These are phyloP conservation scores for Drosophila melanica DNA, from an alignment of 1,140 invertebrate species.

Conservation along the genomic window DNA sequence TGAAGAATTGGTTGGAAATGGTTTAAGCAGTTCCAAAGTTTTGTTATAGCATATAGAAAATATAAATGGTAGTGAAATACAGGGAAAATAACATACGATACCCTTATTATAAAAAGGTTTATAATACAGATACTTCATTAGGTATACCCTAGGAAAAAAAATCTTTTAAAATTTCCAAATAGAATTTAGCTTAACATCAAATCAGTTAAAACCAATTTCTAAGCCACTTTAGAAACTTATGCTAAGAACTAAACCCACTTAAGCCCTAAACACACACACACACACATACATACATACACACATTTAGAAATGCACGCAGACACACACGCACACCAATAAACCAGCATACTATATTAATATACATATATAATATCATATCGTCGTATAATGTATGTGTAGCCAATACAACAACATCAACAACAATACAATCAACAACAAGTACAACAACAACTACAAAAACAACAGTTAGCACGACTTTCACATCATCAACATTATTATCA, in stretches of 20 bases:
- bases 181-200: conserved; percentile 8
- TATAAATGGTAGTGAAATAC: not conserved
- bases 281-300: conserved; percentile 8
- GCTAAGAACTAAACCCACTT: conserved; percentile 6
- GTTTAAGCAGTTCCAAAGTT: not conserved
- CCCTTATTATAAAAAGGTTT: not conserved
- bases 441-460: conserved; percentile 61
- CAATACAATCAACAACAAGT: conserved; percentile 60
- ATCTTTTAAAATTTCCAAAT: not conserved
- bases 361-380: conserved; percentile 22
- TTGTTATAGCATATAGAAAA: not conserved
- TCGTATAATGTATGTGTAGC: conserved; percentile 59
- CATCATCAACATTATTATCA: conserved; percentile 78
- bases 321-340: conserved; percentile 6
- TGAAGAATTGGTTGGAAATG: not conserved
- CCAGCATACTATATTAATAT: conserved; percentile 17
- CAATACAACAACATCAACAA: conserved; percentile 61
- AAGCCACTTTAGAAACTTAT: not conserved
- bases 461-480: conserved; percentile 74
- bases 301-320: conserved; percentile 6
- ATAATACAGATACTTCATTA: not conserved
- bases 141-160: too few species aligned
- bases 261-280: conserved; percentile 3
- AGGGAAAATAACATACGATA: not conserved
- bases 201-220: not conserved